Percentiles rank a stretch among this genome's conserved stretches.
Conservation (phyloP, 1,140 invertebrate genomes). For the Papilio dardanus region DNA sequence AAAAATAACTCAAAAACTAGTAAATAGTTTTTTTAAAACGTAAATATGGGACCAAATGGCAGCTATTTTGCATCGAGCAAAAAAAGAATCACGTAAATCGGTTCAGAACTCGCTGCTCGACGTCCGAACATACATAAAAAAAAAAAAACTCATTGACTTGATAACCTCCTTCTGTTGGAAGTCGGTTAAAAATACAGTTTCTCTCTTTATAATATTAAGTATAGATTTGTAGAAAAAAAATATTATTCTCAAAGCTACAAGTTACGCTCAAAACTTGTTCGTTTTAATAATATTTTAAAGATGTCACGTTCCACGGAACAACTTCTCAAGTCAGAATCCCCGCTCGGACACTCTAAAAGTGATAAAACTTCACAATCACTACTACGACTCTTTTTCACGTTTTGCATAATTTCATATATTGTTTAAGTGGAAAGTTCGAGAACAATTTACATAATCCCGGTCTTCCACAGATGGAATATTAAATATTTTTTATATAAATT, state of each 20-base stretch:
- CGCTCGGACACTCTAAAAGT: slow-evolving; percentile 41
- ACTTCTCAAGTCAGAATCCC: slow-evolving; percentile 3
- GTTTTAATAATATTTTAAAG: slow-evolving; percentile 24
- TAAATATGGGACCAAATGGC: too few relatives aligned
- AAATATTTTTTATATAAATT: slow-evolving; percentile 37
- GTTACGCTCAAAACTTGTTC: not conserved
- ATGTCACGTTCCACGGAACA: slow-evolving; percentile 20
- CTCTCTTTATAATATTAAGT: too few relatives aligned
- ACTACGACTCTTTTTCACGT: slow-evolving; percentile 37
- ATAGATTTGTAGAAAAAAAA: too few relatives aligned
- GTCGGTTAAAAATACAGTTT: too few relatives aligned
- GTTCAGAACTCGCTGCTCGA: too few relatives aligned
- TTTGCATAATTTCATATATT: slow-evolving; percentile 56
- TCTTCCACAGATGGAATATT: slow-evolving; percentile 43
- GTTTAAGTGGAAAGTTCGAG: slow-evolving; percentile 49
- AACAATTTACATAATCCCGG: slow-evolving; percentile 46
- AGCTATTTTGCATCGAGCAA: too few relatives aligned
- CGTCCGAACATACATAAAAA: too few relatives aligned
- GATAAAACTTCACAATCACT: slow-evolving; percentile 41
- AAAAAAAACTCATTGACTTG: too few relatives aligned
- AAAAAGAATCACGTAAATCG: too few relatives aligned
- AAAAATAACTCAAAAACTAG: too few relatives aligned
- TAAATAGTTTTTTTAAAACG: too few relatives aligned
- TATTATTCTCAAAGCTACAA: not conserved
- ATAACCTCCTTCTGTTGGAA: too few relatives aligned